Evolutionary conservation across 2,113 vertebrate species (phyloP), one percentile per base, ranked within the genome.

Genomic region (Pterocles burchelli): DNA sequence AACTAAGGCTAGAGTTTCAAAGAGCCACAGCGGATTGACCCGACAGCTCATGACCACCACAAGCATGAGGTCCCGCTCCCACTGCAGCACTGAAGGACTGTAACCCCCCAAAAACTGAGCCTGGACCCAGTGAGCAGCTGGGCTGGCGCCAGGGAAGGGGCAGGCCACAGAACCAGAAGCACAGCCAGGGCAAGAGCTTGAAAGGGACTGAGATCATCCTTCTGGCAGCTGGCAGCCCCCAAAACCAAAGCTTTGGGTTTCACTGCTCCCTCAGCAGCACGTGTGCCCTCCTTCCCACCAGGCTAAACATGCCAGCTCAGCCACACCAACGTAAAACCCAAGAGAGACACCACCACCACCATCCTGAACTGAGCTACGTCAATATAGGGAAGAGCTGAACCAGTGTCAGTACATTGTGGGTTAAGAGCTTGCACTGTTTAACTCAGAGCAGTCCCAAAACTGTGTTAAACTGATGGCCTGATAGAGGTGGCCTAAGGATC

Each of bases 1-100:
- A 84, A 66, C 38, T 21, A 52, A 43, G 17, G 61, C 19, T 91
- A 79, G 55, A 86, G 59, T 92, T 92, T 89, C 72, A 94, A 77
- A 77, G 17, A 89, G 65, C 51, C 51, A 24, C 9, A 1, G 36
- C 0, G 2, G 67, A 41, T 4, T 15, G 15, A 83, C 28, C 49
- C 0, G 0, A 62, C 71, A 76, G 65, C 76, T 57, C 2, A 2
- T 1, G 3, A 28, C 45, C 14, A 14, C 55, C 66, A 13, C 43
- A 66, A 78, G 36, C 78, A 41, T 1, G 7, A 88, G 75, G 63
- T 90, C 68, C 72, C 1, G 1, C 45, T 68, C 66, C 73, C 51
- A 73, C 20, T 11, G 10, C 34, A 51, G 45, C 34, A 18, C 55
- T 11, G 10, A 33, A 51, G 45, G 29, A 18, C 55, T 13, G 19